Evolutionary conservation across 2,113 vertebrate genomes (phyloP), one percentile per base, ranked within the genome.

Genomic region (Herpailurus yagouaroundi): DNA sequence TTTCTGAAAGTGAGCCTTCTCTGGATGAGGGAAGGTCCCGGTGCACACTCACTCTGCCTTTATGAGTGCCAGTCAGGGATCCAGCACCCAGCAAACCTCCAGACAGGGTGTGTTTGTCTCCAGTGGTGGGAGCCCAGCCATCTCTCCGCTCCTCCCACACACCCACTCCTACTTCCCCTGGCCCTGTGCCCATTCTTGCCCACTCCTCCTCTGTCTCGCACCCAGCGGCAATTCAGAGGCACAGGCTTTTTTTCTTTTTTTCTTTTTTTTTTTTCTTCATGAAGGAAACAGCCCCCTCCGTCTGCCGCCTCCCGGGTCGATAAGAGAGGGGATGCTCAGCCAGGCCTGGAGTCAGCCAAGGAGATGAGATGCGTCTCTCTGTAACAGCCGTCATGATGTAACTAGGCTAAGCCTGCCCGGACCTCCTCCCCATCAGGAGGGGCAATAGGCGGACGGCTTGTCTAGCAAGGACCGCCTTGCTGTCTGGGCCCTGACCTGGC

Each of bases 241-340:
- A 0, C 74, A 94, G 81, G 77, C 97, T 89, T 85, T 92, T 96
- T 97, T 87, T 97, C 93, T 82, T 9, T 60, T 14, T 50, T 50
- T 50, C 21, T 86, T 82, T 92, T 96, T 96, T 84, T 57, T 60
- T 19, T 8, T 50, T 50, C 0, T 50, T 21, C 73, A 13, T 79
- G 94, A 83, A 94, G 84, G 87, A 96, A 96, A 91, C 96, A 84
- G 52, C 90, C 93, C 91, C 86, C 95, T 96, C 92, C 16, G 97
- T 97, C 97, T 98, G 98, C 76, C 89, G 68, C 97, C 97, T 97
- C 96, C 97, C 64, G 80, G 97, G 84, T 97, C 96, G 95, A 98
- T 98, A 98, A 97, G 87, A 86, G 87, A 63, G 57, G 90, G 74
- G 84, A 48, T 21, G 10, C 55, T 88, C 89, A 93, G 87, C 96